Evolutionary conservation across 2,113 vertebrate genomes (phyloP), one percentile per base, ranked within the genome.

Genomic region (Ctenomys sociabilis): DNA sequence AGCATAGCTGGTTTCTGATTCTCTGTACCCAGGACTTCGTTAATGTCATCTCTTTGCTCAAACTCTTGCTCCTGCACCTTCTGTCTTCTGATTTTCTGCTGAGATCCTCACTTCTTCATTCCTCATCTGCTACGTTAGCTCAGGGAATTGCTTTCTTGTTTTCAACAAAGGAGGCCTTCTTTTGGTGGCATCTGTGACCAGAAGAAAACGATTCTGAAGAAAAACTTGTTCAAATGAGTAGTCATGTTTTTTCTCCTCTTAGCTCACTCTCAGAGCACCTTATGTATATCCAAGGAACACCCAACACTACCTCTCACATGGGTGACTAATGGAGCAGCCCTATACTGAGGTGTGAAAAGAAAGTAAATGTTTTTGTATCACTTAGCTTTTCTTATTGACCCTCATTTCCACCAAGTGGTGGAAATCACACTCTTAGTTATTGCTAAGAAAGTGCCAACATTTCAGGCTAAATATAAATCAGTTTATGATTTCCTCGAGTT

Each of bases 101-200:
- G 97, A 95, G 35, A 93, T 85, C 45, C 78, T 92, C 43, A 95
- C 93, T 86, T 96, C 85, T 70, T 94, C 72, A 22, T 35, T 54
- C 26, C 7, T 94, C 32, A 24, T 95, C 72, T 96, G 96, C 72
- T 77, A 77, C 22, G 40, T 66, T 54, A 85, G 85, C 24, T 52
- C 52, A 84, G 95, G 90, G 85, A 92, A 94, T 92, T 97, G 64
- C 43, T 96, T 96, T 89, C 63, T 90, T 54, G 75, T 95, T 91
- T 96, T 96, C 28, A 37, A 68, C 30, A 59, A 54, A 97, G 88
- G n/a, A 93, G 52, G 10, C 52, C 85, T 85, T 98, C 92, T 37
- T 96, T 97, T 93, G 90, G 95, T 85, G 91, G 97, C 64, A 96
- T 85, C 97, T 97, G 61, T 86, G 75, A 66, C 61, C 40, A 63